Evolutionary conservation across 2,797 vertebrate species (phyloP).

Genomic region (Mormyrops boulengeri): DNA sequence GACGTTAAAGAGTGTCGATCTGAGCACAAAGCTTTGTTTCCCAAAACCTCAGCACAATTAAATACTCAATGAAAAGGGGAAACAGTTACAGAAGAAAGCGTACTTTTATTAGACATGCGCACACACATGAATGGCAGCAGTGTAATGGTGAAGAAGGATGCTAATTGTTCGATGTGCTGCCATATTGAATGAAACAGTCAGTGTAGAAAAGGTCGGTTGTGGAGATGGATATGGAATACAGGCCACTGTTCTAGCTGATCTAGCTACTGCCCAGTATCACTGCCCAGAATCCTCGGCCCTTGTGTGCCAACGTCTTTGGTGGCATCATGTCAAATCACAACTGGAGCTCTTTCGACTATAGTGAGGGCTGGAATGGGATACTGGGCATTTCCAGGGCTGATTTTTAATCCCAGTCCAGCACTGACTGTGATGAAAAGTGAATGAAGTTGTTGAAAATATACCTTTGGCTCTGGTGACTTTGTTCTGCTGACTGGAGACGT

Average conservation of each 20-base stretch:
- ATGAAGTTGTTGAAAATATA: neutral
- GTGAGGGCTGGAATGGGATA: neutral
- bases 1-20: neutral
- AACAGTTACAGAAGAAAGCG: neutral
- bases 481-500: neutral
- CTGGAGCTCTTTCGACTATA: neutral
- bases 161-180: constrained; percentile 31
- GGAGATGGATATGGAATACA: constrained; percentile 28
- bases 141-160: constrained; percentile 19
- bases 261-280: neutral
- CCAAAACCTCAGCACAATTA: neutral
- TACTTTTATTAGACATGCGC: neutral
- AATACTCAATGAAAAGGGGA: neutral
- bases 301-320: neutral
- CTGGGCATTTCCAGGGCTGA: neutral
- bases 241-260: constrained; percentile 21
- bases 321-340: constrained; percentile 22
- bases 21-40: neutral
- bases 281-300: neutral
- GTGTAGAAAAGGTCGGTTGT: constrained; percentile 22
- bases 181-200: constrained; percentile 21
- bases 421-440: neutral
- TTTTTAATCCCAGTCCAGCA: neutral
- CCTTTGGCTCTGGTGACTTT: neutral
- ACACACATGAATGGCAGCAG: constrained; percentile 21